Evolutionary conservation across 2,797 vertebrate genomes (phyloP).

Genomic region (Diplodus sargus): DNA sequence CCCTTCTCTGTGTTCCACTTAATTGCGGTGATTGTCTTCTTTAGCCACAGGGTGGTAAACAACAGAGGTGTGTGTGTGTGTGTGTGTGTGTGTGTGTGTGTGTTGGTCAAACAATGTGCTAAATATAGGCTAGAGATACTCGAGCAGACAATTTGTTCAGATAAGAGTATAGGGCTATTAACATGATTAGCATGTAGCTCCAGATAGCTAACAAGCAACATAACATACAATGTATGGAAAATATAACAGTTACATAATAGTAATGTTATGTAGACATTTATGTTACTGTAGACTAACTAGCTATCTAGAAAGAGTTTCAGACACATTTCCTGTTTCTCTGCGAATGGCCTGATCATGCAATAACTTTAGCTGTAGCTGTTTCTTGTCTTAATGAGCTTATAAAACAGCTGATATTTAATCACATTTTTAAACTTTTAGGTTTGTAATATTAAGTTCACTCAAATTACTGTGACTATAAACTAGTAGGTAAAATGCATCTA

Average conservation of each 20-base stretch:
- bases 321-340: too few species aligned
- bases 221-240: not conserved
- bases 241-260: not conserved
- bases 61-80: not conserved
- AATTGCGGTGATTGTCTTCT: constrained; percentile 13
- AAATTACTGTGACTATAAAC: too few species aligned
- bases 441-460: too few species aligned
- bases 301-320: not conserved
- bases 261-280: not conserved
- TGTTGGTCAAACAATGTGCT: not conserved
- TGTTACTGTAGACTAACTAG: not conserved
- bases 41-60: constrained; percentile 9
- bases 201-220: not conserved
- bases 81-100: not conserved
- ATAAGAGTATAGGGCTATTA: not conserved
- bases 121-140: not conserved
- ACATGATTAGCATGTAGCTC: not conserved
- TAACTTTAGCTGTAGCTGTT: too few species aligned
- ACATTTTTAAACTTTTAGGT: too few species aligned
- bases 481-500: too few species aligned
- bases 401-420: too few species aligned
- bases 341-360: too few species aligned
- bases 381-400: too few species aligned
- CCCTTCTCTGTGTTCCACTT: constrained; percentile 6
- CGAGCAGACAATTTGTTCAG: not conserved